A percentile compares a stretch with the other conserved stretches of the same genome.
These are phyloP conservation scores for Scaptomyza montana DNA, from an alignment of 1,140 invertebrate species.

Conservation along the genomic window DNA sequence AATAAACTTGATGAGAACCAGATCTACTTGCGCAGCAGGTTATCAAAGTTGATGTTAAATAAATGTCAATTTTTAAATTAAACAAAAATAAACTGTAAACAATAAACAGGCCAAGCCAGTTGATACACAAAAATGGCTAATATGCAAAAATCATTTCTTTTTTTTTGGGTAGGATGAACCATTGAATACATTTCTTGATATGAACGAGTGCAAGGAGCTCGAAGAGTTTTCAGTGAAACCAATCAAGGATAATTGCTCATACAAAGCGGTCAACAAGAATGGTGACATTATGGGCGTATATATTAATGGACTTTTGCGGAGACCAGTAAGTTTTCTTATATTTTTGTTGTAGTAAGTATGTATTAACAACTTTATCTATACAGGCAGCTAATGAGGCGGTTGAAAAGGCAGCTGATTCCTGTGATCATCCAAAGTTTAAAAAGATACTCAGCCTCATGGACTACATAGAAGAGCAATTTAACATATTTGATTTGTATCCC, in stretches of 20 bases:
- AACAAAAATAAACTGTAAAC: not conserved
- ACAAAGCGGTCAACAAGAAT: slow-evolving; percentile 86
- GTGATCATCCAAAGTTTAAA: slow-evolving; percentile 85
- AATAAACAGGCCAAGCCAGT: slow-evolving; percentile 2
- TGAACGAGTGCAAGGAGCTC: slow-evolving; percentile 85
- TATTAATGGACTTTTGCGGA: slow-evolving; percentile 70
- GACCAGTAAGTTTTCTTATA: slow-evolving; percentile 55
- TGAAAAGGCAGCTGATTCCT: slow-evolving; percentile 74
- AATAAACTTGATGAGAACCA: slow-evolving; percentile 4
- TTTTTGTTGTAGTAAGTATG: not conserved
- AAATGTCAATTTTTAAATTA: not conserved
- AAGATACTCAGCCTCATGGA: slow-evolving; percentile 86
- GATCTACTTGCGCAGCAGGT: slow-evolving; percentile 3
- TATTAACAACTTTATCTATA: not conserved
- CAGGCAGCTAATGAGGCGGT: slow-evolving; percentile 36
- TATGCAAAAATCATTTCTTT: slow-evolving; percentile 82
- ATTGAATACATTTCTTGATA: slow-evolving; percentile 85
- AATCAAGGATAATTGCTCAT: slow-evolving; percentile 86
- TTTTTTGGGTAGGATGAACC: slow-evolving; percentile 86
- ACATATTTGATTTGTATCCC: slow-evolving; percentile 85
- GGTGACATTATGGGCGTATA: slow-evolving; percentile 87
- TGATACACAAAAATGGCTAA: not conserved
- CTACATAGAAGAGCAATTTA: slow-evolving; percentile 85
- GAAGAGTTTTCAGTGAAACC: slow-evolving; percentile 86
- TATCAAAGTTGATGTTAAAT: too few relatives aligned